phyloP scores from a whole-genome alignment of 2,797 vertebrate species.

The Gambelia wislizenii region DNA sequence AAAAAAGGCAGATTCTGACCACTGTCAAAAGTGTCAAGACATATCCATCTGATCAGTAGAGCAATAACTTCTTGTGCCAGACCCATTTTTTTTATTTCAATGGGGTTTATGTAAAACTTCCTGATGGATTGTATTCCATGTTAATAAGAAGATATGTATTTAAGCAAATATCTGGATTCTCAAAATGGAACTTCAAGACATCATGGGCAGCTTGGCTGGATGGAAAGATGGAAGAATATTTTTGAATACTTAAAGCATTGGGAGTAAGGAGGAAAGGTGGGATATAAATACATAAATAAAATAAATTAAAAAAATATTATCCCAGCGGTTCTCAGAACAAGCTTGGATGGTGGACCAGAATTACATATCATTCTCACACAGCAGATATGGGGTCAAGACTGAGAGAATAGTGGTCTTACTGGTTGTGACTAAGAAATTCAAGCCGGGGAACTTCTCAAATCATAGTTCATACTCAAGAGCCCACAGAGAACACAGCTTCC shows the following conservation, averaged over 20 bases:
- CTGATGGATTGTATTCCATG: background rate
- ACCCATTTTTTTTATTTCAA: background rate
- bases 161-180: background rate
- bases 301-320: background rate
- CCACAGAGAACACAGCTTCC: too few relatives aligned
- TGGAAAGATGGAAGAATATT: conserved; percentile 10
- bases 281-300: too few relatives aligned
- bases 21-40: background rate
- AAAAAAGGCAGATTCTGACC: background rate
- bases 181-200: background rate
- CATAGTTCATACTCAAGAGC: background rate
- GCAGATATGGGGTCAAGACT: background rate
- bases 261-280: too few relatives aligned
- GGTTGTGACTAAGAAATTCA: too few relatives aligned
- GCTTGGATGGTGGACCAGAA: background rate
- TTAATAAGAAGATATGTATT: background rate
- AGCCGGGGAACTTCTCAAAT: too few relatives aligned
- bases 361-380: background rate
- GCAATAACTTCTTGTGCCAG: too few relatives aligned
- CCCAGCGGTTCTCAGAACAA: background rate
- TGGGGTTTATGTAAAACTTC: background rate
- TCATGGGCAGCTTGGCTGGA: background rate
- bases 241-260: too few relatives aligned
- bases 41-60: too few relatives aligned
- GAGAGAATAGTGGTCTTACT: background rate